Conservation (phyloP, 2,888 invertebrate species). For the Meghimatium bilineatum region DNA sequence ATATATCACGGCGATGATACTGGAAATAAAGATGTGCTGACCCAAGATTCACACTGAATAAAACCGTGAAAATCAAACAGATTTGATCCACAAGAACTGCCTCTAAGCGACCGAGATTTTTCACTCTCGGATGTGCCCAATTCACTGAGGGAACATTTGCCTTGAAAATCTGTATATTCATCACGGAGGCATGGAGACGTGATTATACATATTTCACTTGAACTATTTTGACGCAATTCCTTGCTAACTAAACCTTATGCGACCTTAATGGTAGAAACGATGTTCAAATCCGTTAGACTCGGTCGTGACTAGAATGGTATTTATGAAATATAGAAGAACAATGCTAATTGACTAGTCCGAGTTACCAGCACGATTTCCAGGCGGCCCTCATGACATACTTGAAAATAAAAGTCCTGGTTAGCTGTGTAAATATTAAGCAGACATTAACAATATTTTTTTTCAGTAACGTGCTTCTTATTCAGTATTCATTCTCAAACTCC, state of each 20-base stretch:
- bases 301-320: conserved; percentile 37
- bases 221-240: not conserved
- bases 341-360: not conserved
- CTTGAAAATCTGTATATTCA: not conserved
- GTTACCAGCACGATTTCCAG: not conserved
- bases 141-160: not conserved
- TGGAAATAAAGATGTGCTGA: too few relatives aligned
- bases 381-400: too few relatives aligned
- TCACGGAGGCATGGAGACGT: not conserved
- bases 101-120: not conserved
- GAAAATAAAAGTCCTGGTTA: too few relatives aligned
- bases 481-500: too few relatives aligned
- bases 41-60: too few relatives aligned
- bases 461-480: too few relatives aligned
- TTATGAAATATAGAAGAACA: conserved; percentile 12
- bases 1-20: too few relatives aligned
- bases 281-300: conserved; percentile 24
- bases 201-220: not conserved
- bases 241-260: not conserved
- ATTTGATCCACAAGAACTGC: not conserved
- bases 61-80: not conserved
- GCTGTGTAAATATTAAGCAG: too few relatives aligned
- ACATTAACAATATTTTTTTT: too few relatives aligned
- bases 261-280: conserved; percentile 18
- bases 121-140: not conserved